phyloP scores from a whole-genome alignment of 1,140 invertebrate genomes.

The Platyscapa corneri region DNA sequence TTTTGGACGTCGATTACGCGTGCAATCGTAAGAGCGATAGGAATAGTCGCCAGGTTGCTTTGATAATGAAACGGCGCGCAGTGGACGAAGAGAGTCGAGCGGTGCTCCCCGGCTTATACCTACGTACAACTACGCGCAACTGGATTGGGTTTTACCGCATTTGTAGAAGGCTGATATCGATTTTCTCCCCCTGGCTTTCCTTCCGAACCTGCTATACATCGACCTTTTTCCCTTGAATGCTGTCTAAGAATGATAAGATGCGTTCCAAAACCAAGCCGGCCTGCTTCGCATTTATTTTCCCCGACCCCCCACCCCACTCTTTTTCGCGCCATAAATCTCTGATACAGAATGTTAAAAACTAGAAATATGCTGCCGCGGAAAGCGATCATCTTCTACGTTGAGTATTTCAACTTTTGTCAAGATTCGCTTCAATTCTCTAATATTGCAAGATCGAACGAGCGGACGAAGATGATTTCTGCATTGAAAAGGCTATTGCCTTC shows the following conservation, averaged over 20 bases:
- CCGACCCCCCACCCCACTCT: not conserved
- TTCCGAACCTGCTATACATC: not conserved
- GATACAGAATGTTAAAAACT: not conserved
- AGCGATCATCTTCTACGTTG: not conserved
- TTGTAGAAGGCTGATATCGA: slow-evolving; percentile 7
- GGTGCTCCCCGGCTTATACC: not conserved
- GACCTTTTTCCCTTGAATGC: slow-evolving; percentile 4
- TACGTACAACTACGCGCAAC: not conserved
- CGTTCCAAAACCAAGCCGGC: not conserved
- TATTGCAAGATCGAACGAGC: not conserved
- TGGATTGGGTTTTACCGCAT: not conserved
- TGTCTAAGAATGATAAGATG: slow-evolving; percentile 30
- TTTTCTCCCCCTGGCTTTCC: not conserved
- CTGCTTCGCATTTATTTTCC: not conserved
- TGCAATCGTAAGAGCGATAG: not conserved
- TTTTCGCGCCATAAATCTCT: not conserved
- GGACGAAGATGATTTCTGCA: not conserved
- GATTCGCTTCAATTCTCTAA: not conserved
- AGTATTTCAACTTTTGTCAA: not conserved
- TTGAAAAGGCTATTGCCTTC: not conserved
- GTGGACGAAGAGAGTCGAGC: not conserved
- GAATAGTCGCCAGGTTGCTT: not conserved
- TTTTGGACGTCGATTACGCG: not conserved
- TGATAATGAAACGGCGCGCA: not conserved
- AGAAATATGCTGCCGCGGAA: not conserved